Evolutionary conservation across 1,140 invertebrate genomes (phyloP).

Genomic region (Drosophila bocqueti): DNA sequence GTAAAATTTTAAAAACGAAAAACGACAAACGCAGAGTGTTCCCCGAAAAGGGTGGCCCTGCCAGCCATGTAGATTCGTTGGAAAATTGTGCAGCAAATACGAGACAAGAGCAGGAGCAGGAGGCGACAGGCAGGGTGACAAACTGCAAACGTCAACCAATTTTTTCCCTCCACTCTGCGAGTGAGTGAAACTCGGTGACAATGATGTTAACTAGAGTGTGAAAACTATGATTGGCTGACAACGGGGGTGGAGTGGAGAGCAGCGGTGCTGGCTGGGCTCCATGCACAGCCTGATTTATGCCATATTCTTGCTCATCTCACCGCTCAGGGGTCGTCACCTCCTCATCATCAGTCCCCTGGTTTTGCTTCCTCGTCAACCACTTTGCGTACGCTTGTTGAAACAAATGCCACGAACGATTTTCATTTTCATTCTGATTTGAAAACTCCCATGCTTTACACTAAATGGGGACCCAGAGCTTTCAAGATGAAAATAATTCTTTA

Average conservation of each 20-base stretch:
- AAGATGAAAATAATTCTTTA: constrained; percentile 21
- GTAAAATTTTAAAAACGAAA: constrained; percentile 50
- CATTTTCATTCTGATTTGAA: constrained; percentile 39
- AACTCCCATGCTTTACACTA: constrained; percentile 9
- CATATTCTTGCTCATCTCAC: constrained; percentile 42
- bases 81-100: constrained; percentile 64
- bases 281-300: constrained; percentile 41
- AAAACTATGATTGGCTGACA: constrained; percentile 82
- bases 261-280: not conserved
- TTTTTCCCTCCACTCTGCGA: constrained; percentile 52
- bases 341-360: constrained; percentile 15
- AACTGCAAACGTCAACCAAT: constrained; percentile 76
- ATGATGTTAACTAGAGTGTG: constrained; percentile 83
- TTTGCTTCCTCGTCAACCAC: constrained; percentile 34
- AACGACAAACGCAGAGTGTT: constrained; percentile 63
- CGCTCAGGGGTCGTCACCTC: constrained; percentile 26
- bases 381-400: constrained; percentile 44
- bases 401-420: constrained; percentile 49
- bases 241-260: constrained; percentile 1
- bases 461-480: not conserved
- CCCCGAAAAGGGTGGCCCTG: constrained; percentile 48
- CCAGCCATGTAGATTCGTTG: constrained; percentile 48
- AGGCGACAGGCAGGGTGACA: constrained; percentile 26
- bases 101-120: not conserved
- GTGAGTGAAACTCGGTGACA: constrained; percentile 72